Conservation (phyloP, 2,113 vertebrate genomes). For the Lota lota region DNA sequence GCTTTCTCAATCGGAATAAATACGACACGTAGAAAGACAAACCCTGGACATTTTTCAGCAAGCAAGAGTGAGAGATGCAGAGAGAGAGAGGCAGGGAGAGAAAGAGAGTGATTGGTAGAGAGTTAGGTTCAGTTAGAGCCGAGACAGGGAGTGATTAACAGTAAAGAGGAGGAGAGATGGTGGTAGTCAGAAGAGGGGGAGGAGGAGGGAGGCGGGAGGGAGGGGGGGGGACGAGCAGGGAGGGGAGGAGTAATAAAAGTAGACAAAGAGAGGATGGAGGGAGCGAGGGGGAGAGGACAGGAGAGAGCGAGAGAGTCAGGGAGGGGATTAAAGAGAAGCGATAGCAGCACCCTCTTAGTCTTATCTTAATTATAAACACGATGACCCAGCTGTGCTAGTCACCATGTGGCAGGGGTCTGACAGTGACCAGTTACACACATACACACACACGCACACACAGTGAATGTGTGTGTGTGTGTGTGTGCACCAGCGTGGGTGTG, state of each 20-base stretch:
- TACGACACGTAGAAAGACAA: no score
- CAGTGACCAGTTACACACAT: constrained; percentile 22
- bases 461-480: background rate
- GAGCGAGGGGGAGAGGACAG: background rate
- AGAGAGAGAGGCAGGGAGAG: background rate
- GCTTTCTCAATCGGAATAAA: no score
- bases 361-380: constrained; percentile 63
- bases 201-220: background rate
- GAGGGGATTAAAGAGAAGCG: constrained; percentile 20
- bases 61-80: background rate
- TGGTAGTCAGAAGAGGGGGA: background rate
- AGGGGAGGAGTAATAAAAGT: background rate
- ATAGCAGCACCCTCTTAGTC: constrained; percentile 43
- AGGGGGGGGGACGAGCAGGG: background rate
- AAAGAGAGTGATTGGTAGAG: no score
- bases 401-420: constrained; percentile 13
- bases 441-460: constrained; percentile 15
- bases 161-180: background rate
- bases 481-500: background rate
- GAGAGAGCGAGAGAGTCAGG: background rate
- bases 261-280: constrained; percentile 2
- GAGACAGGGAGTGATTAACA: no score
- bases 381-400: constrained; percentile 53
- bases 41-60: no score
- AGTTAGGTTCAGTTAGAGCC: no score